Conservation (phyloP, 37 sponge, comb jelly and placozoan species). For the Mnemiopsis leidyi region DNA sequence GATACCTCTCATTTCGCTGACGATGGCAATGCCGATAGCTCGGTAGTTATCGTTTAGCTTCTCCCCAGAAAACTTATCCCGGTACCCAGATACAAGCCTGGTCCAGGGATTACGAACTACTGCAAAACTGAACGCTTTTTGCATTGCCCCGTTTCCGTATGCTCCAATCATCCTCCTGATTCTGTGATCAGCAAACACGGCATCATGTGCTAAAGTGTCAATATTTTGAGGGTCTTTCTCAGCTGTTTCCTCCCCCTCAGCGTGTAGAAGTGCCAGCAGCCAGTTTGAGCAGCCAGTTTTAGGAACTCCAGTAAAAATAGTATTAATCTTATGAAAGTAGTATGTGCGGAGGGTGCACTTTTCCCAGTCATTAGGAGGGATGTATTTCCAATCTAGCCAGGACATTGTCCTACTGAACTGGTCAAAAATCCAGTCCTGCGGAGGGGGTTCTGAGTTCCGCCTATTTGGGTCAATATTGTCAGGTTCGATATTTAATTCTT, state of each 20-base stretch:
- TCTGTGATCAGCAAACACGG: neutral
- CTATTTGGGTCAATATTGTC: neutral
- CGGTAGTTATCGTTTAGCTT: neutral
- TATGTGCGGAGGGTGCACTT: neutral
- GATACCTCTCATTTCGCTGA: constrained; percentile 12
- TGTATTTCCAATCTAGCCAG: neutral
- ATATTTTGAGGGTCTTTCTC: neutral
- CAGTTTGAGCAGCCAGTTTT: neutral
- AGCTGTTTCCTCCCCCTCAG: neutral
- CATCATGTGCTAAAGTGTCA: neutral
- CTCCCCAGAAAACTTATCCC: neutral
- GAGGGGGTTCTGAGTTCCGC: neutral
- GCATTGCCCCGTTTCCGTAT: neutral
- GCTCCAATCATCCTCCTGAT: neutral
- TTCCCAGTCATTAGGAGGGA: neutral
- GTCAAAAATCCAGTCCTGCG: neutral
- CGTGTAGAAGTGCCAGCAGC: neutral
- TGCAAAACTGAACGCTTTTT: neutral
- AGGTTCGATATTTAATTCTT: neutral
- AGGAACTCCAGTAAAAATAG: neutral
- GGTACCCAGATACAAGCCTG: constrained; percentile 19
- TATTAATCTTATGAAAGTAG: neutral
- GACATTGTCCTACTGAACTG: neutral
- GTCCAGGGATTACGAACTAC: constrained; percentile 27
- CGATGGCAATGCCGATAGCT: neutral